These are phyloP conservation scores for Charaxes varanes DNA, from an alignment of 1,140 invertebrate species.

Conservation along the genomic window DNA sequence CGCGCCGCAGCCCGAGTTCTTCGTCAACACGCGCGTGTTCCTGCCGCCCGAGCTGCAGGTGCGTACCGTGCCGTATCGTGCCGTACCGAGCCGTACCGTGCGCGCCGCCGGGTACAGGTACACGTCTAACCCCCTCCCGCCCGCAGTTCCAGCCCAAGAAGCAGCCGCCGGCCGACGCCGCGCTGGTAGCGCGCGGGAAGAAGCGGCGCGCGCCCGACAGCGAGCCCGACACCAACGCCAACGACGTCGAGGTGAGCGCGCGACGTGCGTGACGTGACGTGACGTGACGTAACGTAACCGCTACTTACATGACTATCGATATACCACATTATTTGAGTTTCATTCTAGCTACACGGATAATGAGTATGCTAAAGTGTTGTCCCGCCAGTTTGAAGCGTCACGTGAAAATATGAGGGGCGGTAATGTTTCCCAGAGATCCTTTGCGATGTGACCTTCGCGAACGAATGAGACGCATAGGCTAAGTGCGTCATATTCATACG, in stretches of 20 bases:
- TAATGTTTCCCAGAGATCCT: too few species aligned
- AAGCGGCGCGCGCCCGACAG: slow-evolving; percentile 34
- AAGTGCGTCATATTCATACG: too few species aligned
- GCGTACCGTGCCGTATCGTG: slow-evolving; percentile 9
- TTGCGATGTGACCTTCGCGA: too few species aligned
- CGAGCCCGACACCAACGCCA: slow-evolving; percentile 34
- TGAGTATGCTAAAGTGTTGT: too few species aligned
- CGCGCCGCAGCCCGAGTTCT: slow-evolving; percentile 80
- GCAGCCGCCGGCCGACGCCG: slow-evolving; percentile 9
- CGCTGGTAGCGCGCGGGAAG: slow-evolving; percentile 24
- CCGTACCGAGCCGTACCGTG: slow-evolving; percentile 10
- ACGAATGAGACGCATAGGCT: too few species aligned
- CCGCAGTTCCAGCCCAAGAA: slow-evolving; percentile 56
- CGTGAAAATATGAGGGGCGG: too few species aligned
- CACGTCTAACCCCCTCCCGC: not conserved
- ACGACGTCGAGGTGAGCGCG: slow-evolving; percentile 58
- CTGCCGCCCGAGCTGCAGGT: slow-evolving; percentile 81
- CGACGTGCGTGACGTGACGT: too few species aligned
- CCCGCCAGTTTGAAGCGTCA: too few species aligned
- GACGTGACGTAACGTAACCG: too few species aligned
- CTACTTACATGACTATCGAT: too few species aligned
- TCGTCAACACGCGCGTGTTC: slow-evolving; percentile 82
- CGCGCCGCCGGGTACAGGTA: not conserved
- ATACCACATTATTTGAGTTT: too few species aligned
- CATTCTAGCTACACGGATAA: too few species aligned